Evolutionary conservation across 2,888 invertebrate genomes (phyloP).

Genomic region (Caenorhabditis afra): DNA sequence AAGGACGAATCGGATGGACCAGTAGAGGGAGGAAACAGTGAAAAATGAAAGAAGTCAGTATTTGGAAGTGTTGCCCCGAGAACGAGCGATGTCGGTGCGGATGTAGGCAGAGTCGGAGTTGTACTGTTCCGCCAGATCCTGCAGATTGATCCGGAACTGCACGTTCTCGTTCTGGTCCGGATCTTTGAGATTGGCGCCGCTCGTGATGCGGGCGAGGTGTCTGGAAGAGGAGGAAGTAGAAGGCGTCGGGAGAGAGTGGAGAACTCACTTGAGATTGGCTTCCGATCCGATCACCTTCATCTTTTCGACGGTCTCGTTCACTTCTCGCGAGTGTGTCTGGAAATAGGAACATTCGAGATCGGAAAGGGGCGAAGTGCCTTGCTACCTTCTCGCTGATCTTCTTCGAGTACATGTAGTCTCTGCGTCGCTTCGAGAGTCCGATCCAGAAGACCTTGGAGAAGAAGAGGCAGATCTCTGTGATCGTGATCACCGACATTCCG

Average conservation of each 20-base stretch:
- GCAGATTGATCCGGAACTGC: constrained; percentile 42
- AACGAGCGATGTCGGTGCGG: constrained; percentile 12
- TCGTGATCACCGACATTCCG: constrained; percentile 78
- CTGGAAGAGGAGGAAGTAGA: constrained; percentile 6
- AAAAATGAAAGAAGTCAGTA: constrained; percentile 13
- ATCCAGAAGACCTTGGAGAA: constrained; percentile 77
- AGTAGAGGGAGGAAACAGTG: background rate
- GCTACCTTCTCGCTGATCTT: constrained; percentile 61
- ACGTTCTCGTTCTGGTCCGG: constrained; percentile 29
- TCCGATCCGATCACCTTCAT: constrained; percentile 56
- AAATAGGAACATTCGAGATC: background rate
- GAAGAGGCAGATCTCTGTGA: constrained; percentile 76
- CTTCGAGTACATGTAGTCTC: constrained; percentile 70
- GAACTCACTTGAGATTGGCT: constrained; percentile 39
- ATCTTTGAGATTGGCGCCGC: constrained; percentile 8
- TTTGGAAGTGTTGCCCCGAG: constrained; percentile 10
- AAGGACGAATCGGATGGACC: background rate
- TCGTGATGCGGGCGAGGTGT: constrained; percentile 14
- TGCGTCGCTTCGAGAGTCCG: constrained; percentile 69
- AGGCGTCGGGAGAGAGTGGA: background rate
- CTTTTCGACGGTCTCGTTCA: constrained; percentile 54
- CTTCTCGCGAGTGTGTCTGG: constrained; percentile 46
- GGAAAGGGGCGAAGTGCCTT: background rate
- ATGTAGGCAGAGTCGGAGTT: constrained; percentile 33
- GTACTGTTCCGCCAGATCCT: constrained; percentile 40